Conservation (phyloP, 2,888 invertebrate genomes). For the Nysson spinosus region DNA sequence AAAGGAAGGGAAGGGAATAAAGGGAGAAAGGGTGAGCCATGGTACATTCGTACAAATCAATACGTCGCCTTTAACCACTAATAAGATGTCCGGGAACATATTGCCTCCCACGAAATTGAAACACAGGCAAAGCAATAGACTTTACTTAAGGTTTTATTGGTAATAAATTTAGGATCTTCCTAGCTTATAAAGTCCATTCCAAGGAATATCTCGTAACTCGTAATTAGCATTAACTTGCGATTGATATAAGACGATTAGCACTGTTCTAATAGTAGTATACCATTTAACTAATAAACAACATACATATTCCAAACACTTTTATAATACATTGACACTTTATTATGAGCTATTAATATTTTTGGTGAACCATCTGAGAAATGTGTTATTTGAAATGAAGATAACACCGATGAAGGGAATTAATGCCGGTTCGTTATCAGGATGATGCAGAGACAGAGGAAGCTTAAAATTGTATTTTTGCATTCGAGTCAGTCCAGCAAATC, state of each 20-base stretch:
- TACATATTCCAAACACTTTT: too few species aligned
- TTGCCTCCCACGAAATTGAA: conserved; percentile 9
- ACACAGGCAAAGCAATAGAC: conserved; percentile 13
- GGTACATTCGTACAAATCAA: conserved; percentile 34
- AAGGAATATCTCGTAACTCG: conserved; percentile 21
- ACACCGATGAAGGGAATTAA: conserved; percentile 56
- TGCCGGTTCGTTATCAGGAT: conserved; percentile 49
- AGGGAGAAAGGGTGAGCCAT: conserved; percentile 16
- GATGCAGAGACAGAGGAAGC: conserved; percentile 22
- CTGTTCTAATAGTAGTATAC: too few species aligned
- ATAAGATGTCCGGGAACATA: conserved; percentile 24
- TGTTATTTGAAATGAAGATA: conserved; percentile 22
- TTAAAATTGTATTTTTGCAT: conserved; percentile 54
- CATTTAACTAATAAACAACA: too few species aligned
- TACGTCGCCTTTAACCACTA: conserved; percentile 20
- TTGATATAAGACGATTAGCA: background rate
- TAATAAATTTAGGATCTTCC: conserved; percentile 36
- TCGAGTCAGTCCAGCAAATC: conserved; percentile 37
- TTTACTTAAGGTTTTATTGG: conserved; percentile 22
- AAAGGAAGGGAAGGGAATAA: conserved; percentile 9
- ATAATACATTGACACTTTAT: too few species aligned
- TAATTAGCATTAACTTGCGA: conserved; percentile 22
- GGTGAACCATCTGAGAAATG: conserved; percentile 27
- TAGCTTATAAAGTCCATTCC: conserved; percentile 28
- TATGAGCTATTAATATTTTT: too few species aligned